These are phyloP conservation scores for Sus cebifrons DNA, from an alignment of 2,797 vertebrate species.

Conservation along the genomic window DNA sequence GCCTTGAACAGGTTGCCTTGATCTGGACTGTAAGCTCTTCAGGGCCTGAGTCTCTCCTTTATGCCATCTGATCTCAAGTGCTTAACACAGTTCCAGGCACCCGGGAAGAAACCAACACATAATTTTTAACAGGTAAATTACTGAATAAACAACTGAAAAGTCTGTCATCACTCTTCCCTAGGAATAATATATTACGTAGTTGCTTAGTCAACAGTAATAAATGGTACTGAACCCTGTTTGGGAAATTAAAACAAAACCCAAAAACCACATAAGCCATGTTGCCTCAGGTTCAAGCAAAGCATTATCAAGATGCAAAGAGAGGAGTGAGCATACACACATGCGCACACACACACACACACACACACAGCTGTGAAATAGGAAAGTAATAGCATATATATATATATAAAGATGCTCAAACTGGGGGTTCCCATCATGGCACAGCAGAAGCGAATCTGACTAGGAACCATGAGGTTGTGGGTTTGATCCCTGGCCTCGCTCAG, in stretches of 20 bases:
- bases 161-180: slow-evolving; percentile 14
- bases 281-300: slow-evolving; percentile 3
- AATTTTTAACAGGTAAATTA: slow-evolving; percentile 32
- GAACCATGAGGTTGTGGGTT: too few species aligned
- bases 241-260: slow-evolving; percentile 29
- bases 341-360: not conserved
- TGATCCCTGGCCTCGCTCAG: too few species aligned
- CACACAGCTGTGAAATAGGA: slow-evolving; percentile 2
- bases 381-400: not conserved
- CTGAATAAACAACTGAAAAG: not conserved
- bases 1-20: not conserved
- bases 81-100: not conserved
- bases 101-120: slow-evolving; percentile 44
- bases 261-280: not conserved
- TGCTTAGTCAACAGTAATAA: slow-evolving; percentile 60
- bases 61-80: not conserved
- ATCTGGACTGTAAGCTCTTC: not conserved
- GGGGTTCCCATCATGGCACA: too few species aligned
- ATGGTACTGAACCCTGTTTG: not conserved
- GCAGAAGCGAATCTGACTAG: too few species aligned
- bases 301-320: not conserved
- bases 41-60: not conserved
- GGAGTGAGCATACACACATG: not conserved
- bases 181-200: slow-evolving; percentile 49
- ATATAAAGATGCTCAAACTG: too few species aligned